Evolutionary conservation across 2,113 vertebrate species (phyloP).

Genomic region (Hemiscyllium ocellatum): DNA sequence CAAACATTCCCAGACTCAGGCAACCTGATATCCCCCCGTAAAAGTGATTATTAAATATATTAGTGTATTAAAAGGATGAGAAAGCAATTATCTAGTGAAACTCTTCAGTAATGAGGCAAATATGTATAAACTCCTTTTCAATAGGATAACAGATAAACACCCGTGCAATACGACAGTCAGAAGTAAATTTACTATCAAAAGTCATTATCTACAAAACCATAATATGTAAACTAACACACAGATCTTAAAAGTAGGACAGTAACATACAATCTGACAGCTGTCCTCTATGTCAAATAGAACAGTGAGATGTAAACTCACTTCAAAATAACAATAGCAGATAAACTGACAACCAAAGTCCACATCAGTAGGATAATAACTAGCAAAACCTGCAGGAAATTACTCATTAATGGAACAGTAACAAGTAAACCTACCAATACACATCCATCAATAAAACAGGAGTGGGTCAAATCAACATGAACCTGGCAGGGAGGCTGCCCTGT

Average conservation of each 20-base stretch:
- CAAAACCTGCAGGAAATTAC: not conserved
- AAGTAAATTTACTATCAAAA: too few relatives aligned
- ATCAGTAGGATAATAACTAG: not conserved
- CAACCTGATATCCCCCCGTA: too few relatives aligned
- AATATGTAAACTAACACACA: not conserved
- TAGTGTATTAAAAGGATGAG: too few relatives aligned
- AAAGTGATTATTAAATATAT: too few relatives aligned
- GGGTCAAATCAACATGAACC: too few relatives aligned
- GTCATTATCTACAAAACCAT: too few relatives aligned
- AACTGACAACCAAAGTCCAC: not conserved
- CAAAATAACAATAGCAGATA: not conserved
- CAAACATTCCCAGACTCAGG: too few relatives aligned
- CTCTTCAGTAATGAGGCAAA: too few relatives aligned
- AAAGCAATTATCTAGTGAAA: too few relatives aligned
- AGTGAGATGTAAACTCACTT: not conserved
- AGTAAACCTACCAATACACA: not conserved
- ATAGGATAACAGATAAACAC: not conserved
- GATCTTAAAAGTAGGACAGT: not conserved
- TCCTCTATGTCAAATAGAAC: too few relatives aligned
- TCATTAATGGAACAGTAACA: not conserved
- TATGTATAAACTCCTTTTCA: not conserved
- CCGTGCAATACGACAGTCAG: too few relatives aligned
- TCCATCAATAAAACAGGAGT: not conserved
- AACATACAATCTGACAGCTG: not conserved
- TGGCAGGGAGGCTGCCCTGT: too few relatives aligned